Evolutionary conservation across 1,140 invertebrate species (phyloP).

Genomic region (Nasonia vitripennis): DNA sequence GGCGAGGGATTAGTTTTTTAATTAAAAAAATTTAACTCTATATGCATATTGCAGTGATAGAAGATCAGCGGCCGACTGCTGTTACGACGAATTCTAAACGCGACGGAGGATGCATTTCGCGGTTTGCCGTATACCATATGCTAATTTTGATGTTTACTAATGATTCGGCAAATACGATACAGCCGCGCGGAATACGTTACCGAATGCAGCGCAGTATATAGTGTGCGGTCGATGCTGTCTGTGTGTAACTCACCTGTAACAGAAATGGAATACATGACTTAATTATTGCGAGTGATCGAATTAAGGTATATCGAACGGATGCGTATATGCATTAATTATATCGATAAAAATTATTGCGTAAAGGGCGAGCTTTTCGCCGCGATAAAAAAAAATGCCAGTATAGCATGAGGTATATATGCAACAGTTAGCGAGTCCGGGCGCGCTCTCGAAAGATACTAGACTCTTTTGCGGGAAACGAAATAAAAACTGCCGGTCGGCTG

Average conservation of each 20-base stretch:
- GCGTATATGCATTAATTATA: no score
- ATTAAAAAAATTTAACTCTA: neutral
- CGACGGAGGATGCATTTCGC: neutral
- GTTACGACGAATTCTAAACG: neutral
- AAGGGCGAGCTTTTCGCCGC: no score
- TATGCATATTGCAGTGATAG: neutral
- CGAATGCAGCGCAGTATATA: neutral
- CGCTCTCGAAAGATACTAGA: neutral
- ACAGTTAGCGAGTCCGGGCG: no score
- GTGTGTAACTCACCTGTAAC: constrained; percentile 6
- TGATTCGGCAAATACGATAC: neutral
- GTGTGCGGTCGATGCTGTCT: no score
- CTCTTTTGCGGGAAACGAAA: constrained; percentile 4
- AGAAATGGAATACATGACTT: neutral
- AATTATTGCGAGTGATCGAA: neutral
- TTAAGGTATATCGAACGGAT: neutral
- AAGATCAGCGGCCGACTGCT: no score
- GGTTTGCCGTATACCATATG: neutral
- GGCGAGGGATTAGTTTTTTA: neutral
- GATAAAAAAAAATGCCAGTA: no score
- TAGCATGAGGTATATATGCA: no score
- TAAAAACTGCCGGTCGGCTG: neutral
- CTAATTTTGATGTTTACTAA: neutral
- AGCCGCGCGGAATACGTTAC: neutral
- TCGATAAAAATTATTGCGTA: no score